Base-by-base conservation (phyloP, 2,113 vertebrate species). In the Strix aluco region DNA sequence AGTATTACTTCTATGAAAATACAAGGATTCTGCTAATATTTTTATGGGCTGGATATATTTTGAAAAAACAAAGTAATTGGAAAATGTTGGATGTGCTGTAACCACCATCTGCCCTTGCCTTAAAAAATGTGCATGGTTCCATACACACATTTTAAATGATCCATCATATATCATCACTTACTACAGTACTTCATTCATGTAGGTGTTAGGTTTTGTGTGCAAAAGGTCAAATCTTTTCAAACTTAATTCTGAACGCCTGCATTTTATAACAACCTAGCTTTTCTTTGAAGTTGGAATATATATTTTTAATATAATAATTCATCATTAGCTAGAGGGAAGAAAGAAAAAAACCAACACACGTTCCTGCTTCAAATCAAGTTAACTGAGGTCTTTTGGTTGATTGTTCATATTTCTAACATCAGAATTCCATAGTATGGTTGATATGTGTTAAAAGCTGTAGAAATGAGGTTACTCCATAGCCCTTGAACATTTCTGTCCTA, bases 81-180 rank as follows among this genome's bases (percentile, higher is more conserved):
- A 96, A 97, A 97, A 95, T 91, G 77, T 93, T 85, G 94, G 91
- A 70, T 97, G 40, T 86, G 88, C 84, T 90, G 44, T 90, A 96
- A 90, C 71, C 78, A 49, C 88, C 83, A 92, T 93, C 61, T 96
- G 66, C 84, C 89, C 47, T 71, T 94, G 87, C 66, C 62, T 95
- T 97, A 88, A 95, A 78, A 96, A 95, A 96, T 93, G 88, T 96
- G 71, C 57, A 63, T 52, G 69, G 38, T 91, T 97, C 90, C 83
- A 92, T 80, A 84, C 46, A 65, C 90, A 92, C 84, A 55, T 94
- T 86, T 80, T 81, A 95, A 93, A 95, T 92, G 84, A 94, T 91
- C 94, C 94, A 88, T 95, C 90, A 92, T 96, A 97, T 97, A 97
- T 96, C 94, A 97, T 95, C 93, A 97, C 95, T 96, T 96, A 84